Percentiles rank a stretch among this genome's conserved stretches.
These are phyloP conservation scores for Caerostris darwini DNA, from an alignment of 1,140 invertebrate genomes.

Conservation along the genomic window DNA sequence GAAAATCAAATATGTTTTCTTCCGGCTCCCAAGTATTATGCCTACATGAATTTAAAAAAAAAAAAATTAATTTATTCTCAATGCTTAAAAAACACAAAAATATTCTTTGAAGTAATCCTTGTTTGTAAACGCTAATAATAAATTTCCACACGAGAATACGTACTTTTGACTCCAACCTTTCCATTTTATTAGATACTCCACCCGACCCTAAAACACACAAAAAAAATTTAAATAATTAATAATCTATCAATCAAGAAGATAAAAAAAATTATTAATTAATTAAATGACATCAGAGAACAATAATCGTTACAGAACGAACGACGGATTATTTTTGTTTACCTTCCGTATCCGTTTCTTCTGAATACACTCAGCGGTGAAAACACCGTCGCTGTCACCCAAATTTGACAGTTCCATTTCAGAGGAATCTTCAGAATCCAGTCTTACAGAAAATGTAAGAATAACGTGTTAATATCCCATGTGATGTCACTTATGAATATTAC, in stretches of 20 bases:
- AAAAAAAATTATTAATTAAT: neutral
- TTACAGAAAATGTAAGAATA: neutral
- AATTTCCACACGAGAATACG: conserved; percentile 30
- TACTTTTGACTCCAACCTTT: conserved; percentile 91
- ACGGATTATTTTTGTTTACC: conserved; percentile 84
- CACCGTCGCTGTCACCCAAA: conserved; percentile 87
- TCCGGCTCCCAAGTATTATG: conserved; percentile 99
- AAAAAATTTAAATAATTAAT: conserved; percentile 10
- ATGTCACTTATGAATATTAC: neutral
- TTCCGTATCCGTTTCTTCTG: conserved; percentile 95
- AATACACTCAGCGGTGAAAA: conserved; percentile 97
- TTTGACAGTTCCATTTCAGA: conserved; percentile 86
- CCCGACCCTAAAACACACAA: conserved; percentile 88
- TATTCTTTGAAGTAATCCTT: conserved; percentile 2
- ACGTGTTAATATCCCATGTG: neutral
- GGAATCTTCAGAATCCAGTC: conserved; percentile 43
- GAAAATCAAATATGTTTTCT: conserved; percentile 95
- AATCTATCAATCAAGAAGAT: neutral
- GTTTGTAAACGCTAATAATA: conserved; percentile 38
- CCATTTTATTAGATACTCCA: conserved; percentile 98
- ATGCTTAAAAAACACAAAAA: neutral
- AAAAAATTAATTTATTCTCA: conserved; percentile 18
- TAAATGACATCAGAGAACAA: neutral
- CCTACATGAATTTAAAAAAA: conserved; percentile 81
- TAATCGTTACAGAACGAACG: neutral